Evolutionary conservation across 1,140 invertebrate genomes (phyloP).

Genomic region (Aphidius gifuensis): DNA sequence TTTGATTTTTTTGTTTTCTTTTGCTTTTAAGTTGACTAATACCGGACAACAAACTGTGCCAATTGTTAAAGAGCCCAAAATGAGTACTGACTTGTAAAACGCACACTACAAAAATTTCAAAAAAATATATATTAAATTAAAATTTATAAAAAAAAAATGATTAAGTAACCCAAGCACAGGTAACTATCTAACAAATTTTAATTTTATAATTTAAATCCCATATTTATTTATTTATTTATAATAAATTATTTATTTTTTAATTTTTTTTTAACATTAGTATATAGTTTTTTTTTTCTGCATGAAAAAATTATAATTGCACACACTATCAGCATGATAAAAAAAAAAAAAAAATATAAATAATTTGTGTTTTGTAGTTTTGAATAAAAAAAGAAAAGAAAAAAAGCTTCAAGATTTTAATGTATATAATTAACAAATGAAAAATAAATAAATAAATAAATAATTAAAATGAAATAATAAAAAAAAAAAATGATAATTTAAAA

Average conservation of each 20-base stretch:
- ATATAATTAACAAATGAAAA: too few relatives aligned
- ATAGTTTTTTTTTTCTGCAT: constrained; percentile 18
- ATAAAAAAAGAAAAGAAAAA: too few relatives aligned
- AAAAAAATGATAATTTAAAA: too few relatives aligned
- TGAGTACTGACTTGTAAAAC: constrained; percentile 56
- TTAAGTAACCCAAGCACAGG: constrained; percentile 8
- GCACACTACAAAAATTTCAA: too few relatives aligned
- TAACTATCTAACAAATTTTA: constrained; percentile 19
- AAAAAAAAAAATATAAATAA: too few relatives aligned
- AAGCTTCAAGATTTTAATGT: too few relatives aligned
- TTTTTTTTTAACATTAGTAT: constrained; percentile 37
- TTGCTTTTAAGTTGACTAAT: constrained; percentile 57
- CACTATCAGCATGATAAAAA: too few relatives aligned
- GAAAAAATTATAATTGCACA: too few relatives aligned
- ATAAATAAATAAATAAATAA: too few relatives aligned
- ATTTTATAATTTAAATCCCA: constrained; percentile 21
- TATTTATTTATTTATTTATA: constrained; percentile 34
- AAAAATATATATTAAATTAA: constrained; percentile 45
- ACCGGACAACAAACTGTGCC: constrained; percentile 52
- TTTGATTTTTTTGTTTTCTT: constrained; percentile 42
- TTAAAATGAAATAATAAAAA: too few relatives aligned
- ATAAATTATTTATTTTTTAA: constrained; percentile 16
- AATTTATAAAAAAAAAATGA: constrained; percentile 40
- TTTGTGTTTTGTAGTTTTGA: too few relatives aligned
- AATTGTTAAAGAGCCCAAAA: constrained; percentile 54